These are phyloP conservation scores for Pipistrellus nathusii DNA, from an alignment of 2,797 vertebrate genomes.

Conservation along the genomic window DNA sequence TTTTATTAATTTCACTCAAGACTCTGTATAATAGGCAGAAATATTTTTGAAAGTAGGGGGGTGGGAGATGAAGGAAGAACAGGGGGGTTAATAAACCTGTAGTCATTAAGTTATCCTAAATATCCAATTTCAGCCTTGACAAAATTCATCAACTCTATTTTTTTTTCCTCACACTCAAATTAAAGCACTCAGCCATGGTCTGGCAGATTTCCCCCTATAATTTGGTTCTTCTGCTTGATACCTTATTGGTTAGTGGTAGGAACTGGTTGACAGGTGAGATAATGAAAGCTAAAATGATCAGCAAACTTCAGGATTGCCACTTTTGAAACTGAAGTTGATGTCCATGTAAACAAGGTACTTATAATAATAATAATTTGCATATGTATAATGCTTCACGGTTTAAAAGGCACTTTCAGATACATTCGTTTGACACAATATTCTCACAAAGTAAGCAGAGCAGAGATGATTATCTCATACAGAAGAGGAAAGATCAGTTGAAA, in stretches of 20 bases:
- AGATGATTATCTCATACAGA: not conserved
- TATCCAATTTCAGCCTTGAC: constrained; percentile 40
- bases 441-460: constrained; percentile 37
- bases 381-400: constrained; percentile 11
- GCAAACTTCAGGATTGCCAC: constrained; percentile 26
- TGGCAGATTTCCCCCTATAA: constrained; percentile 35
- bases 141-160: constrained; percentile 59
- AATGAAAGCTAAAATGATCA: constrained; percentile 66
- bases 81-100: not conserved
- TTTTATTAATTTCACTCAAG: constrained; percentile 37
- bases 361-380: constrained; percentile 36
- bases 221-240: constrained; percentile 55
- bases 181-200: constrained; percentile 37
- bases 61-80: not conserved
- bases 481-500: constrained; percentile 3
- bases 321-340: constrained; percentile 60
- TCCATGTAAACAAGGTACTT: constrained; percentile 57
- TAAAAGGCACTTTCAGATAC: constrained; percentile 53
- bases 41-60: not conserved
- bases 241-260: constrained; percentile 24
- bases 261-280: constrained; percentile 52
- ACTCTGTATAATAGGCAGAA: not conserved
- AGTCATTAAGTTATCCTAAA: constrained; percentile 38
- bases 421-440: constrained; percentile 38
- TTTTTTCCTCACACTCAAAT: constrained; percentile 46